Conservation (phyloP, 2,888 invertebrate species). For the Drosophila siamana region DNA sequence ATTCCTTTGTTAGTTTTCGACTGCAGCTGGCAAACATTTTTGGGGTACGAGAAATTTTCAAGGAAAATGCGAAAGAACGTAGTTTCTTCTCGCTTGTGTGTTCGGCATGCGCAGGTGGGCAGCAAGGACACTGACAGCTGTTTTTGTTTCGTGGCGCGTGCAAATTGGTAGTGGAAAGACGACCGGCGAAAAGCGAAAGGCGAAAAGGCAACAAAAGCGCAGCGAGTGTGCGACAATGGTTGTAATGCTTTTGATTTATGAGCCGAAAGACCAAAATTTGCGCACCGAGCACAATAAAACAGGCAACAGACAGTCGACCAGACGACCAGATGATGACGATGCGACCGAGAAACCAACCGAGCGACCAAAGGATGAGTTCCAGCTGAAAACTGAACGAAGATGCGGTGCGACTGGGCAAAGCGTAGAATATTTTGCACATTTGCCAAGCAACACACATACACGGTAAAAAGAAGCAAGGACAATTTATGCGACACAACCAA, state of each 20-base stretch:
- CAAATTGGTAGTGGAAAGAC: slow-evolving; percentile 63
- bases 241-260: slow-evolving; percentile 79
- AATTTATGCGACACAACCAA: slow-evolving; percentile 70
- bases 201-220: slow-evolving; percentile 56
- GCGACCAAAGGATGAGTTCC: slow-evolving; percentile 4
- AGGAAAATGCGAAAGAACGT: slow-evolving; percentile 3
- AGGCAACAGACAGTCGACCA: slow-evolving; percentile 18
- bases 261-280: slow-evolving; percentile 72
- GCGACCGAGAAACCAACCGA: slow-evolving; percentile 16
- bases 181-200: too few species aligned
- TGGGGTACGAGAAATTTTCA: slow-evolving; percentile 2
- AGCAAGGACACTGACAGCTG: slow-evolving; percentile 63
- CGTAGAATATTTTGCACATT: slow-evolving; percentile 59
- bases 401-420: slow-evolving; percentile 42
- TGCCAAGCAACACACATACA: slow-evolving; percentile 28
- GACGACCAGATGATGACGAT: slow-evolving; percentile 41
- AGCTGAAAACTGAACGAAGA: background rate
- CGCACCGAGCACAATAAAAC: slow-evolving; percentile 67
- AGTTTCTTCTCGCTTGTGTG: too few species aligned
- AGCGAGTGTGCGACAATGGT: slow-evolving; percentile 71
- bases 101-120: slow-evolving; percentile 54
- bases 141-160: slow-evolving; percentile 67
- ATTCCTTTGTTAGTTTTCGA: slow-evolving; percentile 51
- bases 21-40: slow-evolving; percentile 35
- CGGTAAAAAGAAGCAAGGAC: slow-evolving; percentile 52